Evolutionary conservation across 2,888 invertebrate genomes (phyloP), one percentile per base, ranked within the genome.

Genomic region (Seira sanloemensis): DNA sequence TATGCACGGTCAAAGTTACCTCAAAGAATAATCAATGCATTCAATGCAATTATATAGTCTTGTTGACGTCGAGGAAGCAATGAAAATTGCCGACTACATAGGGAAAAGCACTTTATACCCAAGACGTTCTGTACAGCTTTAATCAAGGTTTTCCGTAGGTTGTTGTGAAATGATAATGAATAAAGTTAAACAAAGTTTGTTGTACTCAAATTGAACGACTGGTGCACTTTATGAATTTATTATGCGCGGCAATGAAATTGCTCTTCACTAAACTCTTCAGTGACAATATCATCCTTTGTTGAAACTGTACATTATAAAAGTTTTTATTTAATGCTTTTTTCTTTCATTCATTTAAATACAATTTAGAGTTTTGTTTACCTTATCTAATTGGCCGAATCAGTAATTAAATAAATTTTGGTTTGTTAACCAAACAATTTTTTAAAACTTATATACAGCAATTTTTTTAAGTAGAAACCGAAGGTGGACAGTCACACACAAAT

Each of bases 1-100:
- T 50, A 25, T 73, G 81, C 81, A 81, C 81, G 81, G 81, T 81
- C 58, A 75, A 80, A 81, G 81, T 81, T 81, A 81, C 81, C 81
- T 78, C 62, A 54, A 37, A 7, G n/a, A 58, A 23, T 26, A 67
- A 69, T 9, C 75, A 81, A 81, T 81, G 81, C 81, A 75, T 75
- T 12, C 81, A 81, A 81, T 81, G 81, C 81, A 81, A 81, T 37
- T 37, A 37, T 37, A 37, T 37, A 37, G 12, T 4, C 12, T 37
- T 37, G 37, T 37, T 37, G 5, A 37, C 4, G 37, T 37, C 12
- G 12, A 37, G 37, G 4, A 37, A 37, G 37, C 12, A 7, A 37
- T 12, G n/a, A 37, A 7, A 7, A 7, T 37, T 37, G 4, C 12
- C 5, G 37, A 37, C 12, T 37, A 37, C 5, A 37, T 37, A 37